Conservation (phyloP, 2,113 vertebrate species). For the Cheilinus undulatus region DNA sequence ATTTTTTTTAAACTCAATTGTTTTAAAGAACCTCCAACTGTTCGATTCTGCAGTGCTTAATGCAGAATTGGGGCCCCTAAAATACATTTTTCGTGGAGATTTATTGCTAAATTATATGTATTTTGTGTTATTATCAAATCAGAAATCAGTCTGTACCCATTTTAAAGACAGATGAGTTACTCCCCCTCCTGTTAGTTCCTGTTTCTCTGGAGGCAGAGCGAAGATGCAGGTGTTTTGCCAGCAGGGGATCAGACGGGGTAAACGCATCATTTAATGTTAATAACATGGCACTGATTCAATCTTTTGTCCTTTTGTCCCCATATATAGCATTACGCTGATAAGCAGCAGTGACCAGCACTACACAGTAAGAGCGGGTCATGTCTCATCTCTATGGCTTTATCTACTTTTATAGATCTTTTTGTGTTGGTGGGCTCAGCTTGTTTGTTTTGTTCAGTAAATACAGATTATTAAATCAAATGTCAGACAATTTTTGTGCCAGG, state of each 20-base stretch:
- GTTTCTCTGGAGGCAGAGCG: slow-evolving; percentile 40
- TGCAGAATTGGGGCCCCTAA: too few relatives aligned
- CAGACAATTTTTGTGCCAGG: neutral
- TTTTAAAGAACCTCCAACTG: too few relatives aligned
- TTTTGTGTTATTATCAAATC: neutral
- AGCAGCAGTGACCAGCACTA: neutral
- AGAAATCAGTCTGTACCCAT: slow-evolving; percentile 1
- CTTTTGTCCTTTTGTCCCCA: neutral
- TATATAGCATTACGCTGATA: slow-evolving; percentile 11
- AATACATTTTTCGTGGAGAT: neutral
- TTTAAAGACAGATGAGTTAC: slow-evolving; percentile 51
- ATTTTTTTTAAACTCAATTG: too few relatives aligned
- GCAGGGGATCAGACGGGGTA: slow-evolving; percentile 34
- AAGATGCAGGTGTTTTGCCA: slow-evolving; percentile 73
- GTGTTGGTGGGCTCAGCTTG: neutral
- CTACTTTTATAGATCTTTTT: slow-evolving; percentile 1
- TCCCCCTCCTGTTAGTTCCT: slow-evolving; percentile 59
- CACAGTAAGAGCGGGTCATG: neutral
- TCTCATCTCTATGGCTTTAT: slow-evolving; percentile 2
- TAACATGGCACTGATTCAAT: slow-evolving; percentile 11
- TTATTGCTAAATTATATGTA: neutral
- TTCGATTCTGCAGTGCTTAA: too few relatives aligned
- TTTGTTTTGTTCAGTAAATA: neutral
- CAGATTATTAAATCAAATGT: neutral
- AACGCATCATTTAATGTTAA: slow-evolving; percentile 63